Conservation (phyloP, 2,113 vertebrate genomes). For the Carassius carassius region DNA sequence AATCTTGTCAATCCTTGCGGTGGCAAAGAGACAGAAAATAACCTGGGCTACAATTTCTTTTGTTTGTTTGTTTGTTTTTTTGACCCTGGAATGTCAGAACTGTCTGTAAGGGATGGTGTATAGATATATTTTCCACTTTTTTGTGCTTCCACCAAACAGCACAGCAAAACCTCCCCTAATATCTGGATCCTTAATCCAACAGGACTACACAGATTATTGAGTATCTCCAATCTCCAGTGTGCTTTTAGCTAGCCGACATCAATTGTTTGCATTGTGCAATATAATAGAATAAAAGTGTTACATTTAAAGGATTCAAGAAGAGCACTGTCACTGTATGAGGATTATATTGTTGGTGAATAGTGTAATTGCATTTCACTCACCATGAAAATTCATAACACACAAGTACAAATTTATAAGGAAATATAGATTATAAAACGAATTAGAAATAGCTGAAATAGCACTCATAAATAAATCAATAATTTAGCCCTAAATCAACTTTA, state of each 20-base stretch:
- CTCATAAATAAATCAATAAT: background rate
- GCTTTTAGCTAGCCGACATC: background rate
- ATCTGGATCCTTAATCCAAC: conserved; percentile 29
- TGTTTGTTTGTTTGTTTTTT: too few relatives aligned
- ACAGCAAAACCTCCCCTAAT: too few relatives aligned
- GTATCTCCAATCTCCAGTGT: background rate
- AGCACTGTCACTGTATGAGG: background rate
- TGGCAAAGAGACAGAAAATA: background rate
- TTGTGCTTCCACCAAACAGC: background rate
- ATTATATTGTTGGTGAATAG: background rate
- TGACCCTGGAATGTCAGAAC: background rate
- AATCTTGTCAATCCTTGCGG: background rate
- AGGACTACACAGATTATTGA: conserved; percentile 41
- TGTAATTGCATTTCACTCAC: background rate
- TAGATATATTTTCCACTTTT: background rate
- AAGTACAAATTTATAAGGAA: background rate
- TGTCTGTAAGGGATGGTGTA: background rate
- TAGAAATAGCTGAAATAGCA: background rate
- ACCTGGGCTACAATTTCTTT: background rate
- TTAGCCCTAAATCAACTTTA: background rate
- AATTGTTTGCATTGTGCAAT: background rate
- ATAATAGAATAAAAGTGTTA: background rate
- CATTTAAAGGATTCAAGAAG: background rate
- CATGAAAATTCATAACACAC: background rate
- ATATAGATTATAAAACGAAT: background rate